phyloP scores from a whole-genome alignment of 2,888 invertebrate species.

The Dilophus febrilis region DNA sequence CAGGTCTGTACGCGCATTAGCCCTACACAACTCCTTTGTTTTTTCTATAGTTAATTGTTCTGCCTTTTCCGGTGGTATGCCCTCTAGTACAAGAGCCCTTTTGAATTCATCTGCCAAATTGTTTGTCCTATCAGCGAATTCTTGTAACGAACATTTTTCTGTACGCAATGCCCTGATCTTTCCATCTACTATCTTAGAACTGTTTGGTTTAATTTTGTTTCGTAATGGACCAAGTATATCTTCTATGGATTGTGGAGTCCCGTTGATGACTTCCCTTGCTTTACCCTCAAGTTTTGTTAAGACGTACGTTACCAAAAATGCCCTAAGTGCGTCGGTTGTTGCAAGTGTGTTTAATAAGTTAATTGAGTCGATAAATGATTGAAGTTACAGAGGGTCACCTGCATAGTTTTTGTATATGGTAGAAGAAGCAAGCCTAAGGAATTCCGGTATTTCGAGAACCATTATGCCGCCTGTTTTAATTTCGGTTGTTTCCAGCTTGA shows the following conservation, averaged over 20 bases:
- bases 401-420: too few relatives aligned
- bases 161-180: not conserved
- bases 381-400: too few relatives aligned
- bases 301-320: too few relatives aligned
- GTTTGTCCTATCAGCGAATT: not conserved
- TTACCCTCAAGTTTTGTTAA: not conserved
- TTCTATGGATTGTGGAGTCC: too few relatives aligned
- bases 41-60: not conserved
- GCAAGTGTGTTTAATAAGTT: too few relatives aligned
- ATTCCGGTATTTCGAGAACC: too few relatives aligned
- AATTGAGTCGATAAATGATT: not conserved
- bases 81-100: not conserved
- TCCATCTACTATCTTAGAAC: not conserved
- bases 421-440: too few relatives aligned
- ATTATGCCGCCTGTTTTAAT: too few relatives aligned
- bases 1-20: not conserved
- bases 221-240: too few relatives aligned
- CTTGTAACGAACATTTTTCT: not conserved
- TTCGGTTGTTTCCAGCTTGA: too few relatives aligned
- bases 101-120: not conserved
- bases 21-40: not conserved
- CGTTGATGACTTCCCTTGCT: not conserved
- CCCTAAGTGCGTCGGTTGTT: too few relatives aligned
- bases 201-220: too few relatives aligned
- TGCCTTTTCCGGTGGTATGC: not conserved